Evolutionary conservation across 37 sponge, comb jelly and placozoan species (phyloP).

Genomic region (Lycopodina hypogea): DNA sequence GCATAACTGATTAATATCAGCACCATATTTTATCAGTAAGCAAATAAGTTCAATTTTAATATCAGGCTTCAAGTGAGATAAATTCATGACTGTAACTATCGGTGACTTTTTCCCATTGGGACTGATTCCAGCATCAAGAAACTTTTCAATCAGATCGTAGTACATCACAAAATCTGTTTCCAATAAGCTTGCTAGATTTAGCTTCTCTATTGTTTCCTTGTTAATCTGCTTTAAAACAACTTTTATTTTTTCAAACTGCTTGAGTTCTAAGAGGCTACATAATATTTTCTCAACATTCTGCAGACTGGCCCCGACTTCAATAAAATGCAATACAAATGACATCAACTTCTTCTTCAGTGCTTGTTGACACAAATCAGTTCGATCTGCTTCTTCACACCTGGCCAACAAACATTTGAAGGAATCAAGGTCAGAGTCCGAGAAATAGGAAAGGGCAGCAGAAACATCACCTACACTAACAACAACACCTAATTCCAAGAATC

Average conservation of each 20-base stretch:
- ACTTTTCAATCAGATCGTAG: constrained; percentile 13
- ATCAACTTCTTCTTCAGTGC: constrained; percentile 13
- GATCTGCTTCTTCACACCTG: constrained; percentile 1
- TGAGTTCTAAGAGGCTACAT: background rate
- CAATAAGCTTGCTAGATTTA: constrained; percentile 23
- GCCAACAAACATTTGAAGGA: constrained; percentile 1
- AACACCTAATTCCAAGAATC: constrained; percentile 8
- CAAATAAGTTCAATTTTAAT: constrained; percentile 9
- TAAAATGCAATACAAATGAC: constrained; percentile 18
- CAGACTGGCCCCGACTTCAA: constrained; percentile 29
- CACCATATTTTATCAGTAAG: constrained; percentile 30
- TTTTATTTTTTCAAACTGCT: constrained; percentile 6
- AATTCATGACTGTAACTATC: background rate
- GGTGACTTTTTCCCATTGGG: constrained; percentile 17
- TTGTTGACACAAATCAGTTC: constrained; percentile 8
- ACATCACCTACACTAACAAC: background rate
- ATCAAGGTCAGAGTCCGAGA: background rate
- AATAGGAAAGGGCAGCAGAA: background rate
- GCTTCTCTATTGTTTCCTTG: background rate
- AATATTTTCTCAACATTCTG: background rate
- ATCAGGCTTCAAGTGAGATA: background rate
- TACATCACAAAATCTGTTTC: background rate
- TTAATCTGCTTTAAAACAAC: background rate
- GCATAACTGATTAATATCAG: constrained; percentile 16
- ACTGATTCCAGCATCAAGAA: constrained; percentile 12